Percentiles rank a stretch among this genome's conserved stretches.
Evolutionary conservation across 2,888 invertebrate species (phyloP).

Genomic region (Anaspis maculata): DNA sequence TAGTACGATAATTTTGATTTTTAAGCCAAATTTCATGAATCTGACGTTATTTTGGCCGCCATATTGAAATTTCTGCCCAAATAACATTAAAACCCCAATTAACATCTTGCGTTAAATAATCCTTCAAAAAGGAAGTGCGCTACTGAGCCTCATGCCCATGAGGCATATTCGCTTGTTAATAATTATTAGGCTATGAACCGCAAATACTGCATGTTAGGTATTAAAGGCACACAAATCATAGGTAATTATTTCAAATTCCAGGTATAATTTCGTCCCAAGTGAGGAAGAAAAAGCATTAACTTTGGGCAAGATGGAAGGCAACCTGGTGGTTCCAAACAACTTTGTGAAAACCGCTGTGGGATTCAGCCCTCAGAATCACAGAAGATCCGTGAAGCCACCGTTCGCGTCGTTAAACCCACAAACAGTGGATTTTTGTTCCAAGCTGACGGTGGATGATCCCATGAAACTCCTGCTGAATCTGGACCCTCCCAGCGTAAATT

Average conservation of each 20-base stretch:
- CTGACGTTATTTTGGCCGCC: too few relatives aligned
- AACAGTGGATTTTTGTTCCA: slow-evolving; percentile 58
- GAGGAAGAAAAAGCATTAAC: slow-evolving; percentile 63
- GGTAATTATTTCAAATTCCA: slow-evolving; percentile 30
- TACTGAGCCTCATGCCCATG: too few relatives aligned
- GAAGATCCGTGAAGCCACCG: slow-evolving; percentile 11
- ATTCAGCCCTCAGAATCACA: slow-evolving; percentile 40
- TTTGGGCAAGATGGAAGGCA: slow-evolving; percentile 53
- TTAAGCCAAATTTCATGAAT: too few relatives aligned
- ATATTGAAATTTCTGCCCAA: too few relatives aligned
- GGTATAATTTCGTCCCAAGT: slow-evolving; percentile 66
- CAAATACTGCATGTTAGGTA: too few relatives aligned
- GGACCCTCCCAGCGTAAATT: slow-evolving; percentile 23
- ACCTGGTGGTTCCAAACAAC: slow-evolving; percentile 65
- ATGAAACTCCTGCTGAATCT: slow-evolving; percentile 53
- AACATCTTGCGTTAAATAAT: too few relatives aligned
- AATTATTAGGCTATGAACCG: too few relatives aligned
- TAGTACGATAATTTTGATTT: too few relatives aligned
- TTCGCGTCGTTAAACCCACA: slow-evolving; percentile 57
- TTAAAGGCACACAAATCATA: too few relatives aligned
- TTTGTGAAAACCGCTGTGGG: slow-evolving; percentile 69
- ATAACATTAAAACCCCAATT: too few relatives aligned
- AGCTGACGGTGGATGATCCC: slow-evolving; percentile 74
- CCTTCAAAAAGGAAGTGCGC: too few relatives aligned
- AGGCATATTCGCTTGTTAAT: too few relatives aligned